These are phyloP conservation scores for Lasioglossum figueresi DNA, from an alignment of 2,888 invertebrate genomes.

Conservation along the genomic window DNA sequence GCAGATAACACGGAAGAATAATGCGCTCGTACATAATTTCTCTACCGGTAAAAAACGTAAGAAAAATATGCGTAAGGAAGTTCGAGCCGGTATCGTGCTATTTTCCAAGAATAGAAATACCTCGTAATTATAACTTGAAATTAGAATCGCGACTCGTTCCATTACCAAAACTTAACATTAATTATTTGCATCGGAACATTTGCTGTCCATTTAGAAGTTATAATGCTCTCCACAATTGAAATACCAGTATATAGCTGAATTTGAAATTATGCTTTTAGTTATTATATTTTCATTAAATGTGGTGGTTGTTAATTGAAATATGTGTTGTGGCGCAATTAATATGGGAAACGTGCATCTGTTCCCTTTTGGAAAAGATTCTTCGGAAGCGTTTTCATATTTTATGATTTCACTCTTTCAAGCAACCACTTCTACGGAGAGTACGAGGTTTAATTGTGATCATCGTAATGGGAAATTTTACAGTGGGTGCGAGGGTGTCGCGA, in stretches of 20 bases:
- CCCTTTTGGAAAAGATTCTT: background rate
- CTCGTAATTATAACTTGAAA: background rate
- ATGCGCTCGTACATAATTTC: background rate
- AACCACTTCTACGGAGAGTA: background rate
- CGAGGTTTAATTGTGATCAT: background rate
- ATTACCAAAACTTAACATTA: background rate
- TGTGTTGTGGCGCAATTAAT: background rate
- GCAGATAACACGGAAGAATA: background rate
- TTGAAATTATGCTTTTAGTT: background rate
- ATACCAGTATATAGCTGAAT: too few relatives aligned
- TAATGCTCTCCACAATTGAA: background rate
- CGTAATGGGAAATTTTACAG: background rate
- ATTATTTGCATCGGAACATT: background rate
- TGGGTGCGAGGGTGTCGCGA: background rate
- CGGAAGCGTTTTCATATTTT: background rate
- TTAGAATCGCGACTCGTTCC: background rate
- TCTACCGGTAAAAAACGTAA: background rate
- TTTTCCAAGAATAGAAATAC: background rate
- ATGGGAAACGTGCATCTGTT: background rate
- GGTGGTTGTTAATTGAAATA: background rate
- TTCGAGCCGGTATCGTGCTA: background rate
- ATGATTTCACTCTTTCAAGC: background rate
- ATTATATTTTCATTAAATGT: background rate
- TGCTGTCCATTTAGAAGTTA: background rate
- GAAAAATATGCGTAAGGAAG: background rate